phyloP scores from a whole-genome alignment of 1,140 invertebrate genomes.

The Odontomachus brunneus region DNA sequence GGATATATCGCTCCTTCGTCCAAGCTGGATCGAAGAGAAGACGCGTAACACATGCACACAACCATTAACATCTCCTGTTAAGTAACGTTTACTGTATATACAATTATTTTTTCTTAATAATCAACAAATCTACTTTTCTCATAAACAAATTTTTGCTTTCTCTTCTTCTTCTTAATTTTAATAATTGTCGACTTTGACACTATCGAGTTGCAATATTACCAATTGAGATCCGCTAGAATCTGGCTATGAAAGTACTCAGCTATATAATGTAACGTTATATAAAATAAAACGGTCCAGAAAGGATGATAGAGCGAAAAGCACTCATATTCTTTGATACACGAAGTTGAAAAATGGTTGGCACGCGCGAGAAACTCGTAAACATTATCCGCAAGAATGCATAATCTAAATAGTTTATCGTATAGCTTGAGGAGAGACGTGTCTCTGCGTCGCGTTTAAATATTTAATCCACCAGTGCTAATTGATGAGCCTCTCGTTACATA shows the following conservation, averaged over 20 bases:
- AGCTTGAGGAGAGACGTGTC: constrained; percentile 11
- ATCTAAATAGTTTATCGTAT: constrained; percentile 46
- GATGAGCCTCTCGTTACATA: constrained; percentile 39
- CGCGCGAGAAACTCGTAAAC: too few species aligned
- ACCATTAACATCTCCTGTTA: too few species aligned
- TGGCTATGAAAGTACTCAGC: neutral
- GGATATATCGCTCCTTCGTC: neutral
- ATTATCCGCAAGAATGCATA: constrained; percentile 31
- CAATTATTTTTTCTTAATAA: too few species aligned
- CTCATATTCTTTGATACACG: neutral
- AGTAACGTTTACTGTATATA: too few species aligned
- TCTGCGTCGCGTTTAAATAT: constrained; percentile 41
- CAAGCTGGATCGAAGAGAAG: neutral
- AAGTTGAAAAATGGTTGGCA: constrained; percentile 42
- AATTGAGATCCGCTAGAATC: neutral
- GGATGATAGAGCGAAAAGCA: too few species aligned
- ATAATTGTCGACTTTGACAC: neutral
- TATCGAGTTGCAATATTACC: neutral
- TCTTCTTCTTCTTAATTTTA: too few species aligned
- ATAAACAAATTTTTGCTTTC: too few species aligned
- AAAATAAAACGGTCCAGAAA: too few species aligned
- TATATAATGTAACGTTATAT: neutral
- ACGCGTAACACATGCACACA: too few species aligned
- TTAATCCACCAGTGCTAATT: constrained; percentile 28
- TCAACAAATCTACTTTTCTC: too few species aligned